Conservation (phyloP, 2,888 invertebrate species). For the Acrobasis suavella region DNA sequence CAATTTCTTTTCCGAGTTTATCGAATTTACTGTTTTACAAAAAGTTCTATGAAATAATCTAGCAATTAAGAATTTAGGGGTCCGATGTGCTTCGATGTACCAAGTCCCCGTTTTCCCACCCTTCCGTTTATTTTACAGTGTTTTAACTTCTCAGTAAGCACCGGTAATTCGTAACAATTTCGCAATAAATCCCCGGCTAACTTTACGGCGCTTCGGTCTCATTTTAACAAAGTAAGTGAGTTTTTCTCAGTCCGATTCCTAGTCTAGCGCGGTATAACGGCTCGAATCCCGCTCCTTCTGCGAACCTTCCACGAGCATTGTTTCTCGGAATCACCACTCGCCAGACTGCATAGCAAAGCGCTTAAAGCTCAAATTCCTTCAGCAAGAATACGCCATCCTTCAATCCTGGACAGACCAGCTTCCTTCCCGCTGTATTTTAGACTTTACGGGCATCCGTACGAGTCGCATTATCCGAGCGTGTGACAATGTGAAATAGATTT, state of each 20-base stretch:
- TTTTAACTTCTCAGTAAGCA: constrained; percentile 53
- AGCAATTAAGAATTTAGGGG: too few species aligned
- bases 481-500: constrained; percentile 58
- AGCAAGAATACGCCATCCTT: constrained; percentile 62
- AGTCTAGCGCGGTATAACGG: constrained; percentile 55
- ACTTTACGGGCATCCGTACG: constrained; percentile 49
- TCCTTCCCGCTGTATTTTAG: constrained; percentile 63
- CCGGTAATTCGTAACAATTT: constrained; percentile 69
- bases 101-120: neutral
- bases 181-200: constrained; percentile 66
- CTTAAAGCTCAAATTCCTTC: constrained; percentile 59
- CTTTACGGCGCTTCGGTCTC: constrained; percentile 61
- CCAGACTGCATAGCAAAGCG: constrained; percentile 63
- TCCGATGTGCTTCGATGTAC: too few species aligned
- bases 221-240: constrained; percentile 72
- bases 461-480: constrained; percentile 35
- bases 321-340: constrained; percentile 73
- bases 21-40: too few species aligned
- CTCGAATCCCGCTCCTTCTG: constrained; percentile 71
- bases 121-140: constrained; percentile 26
- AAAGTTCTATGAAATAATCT: too few species aligned
- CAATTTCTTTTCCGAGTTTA: too few species aligned
- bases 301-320: constrained; percentile 72
- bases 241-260: constrained; percentile 76
- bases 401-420: constrained; percentile 57